A percentile compares a stretch with the other conserved stretches of the same genome.
phyloP scores from a whole-genome alignment of 2,888 invertebrate genomes.

The Drosophila phalerata region DNA sequence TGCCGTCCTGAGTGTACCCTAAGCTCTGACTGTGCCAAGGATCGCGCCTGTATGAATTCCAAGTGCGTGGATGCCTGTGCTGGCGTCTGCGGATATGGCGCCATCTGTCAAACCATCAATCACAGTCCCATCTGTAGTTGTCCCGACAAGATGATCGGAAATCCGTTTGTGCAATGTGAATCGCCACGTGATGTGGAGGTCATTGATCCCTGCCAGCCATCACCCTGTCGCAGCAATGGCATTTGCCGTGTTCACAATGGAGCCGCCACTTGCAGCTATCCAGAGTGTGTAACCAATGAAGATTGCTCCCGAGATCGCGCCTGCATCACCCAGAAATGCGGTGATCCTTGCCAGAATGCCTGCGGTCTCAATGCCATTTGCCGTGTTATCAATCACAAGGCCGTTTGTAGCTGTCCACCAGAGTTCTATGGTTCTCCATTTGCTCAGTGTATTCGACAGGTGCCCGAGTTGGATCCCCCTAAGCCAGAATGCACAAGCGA shows the following conservation, averaged over 20 bases:
- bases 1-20: slow-evolving; percentile 94
- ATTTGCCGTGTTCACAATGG: slow-evolving; percentile 91
- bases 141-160: slow-evolving; percentile 90
- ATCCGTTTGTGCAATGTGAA: slow-evolving; percentile 92
- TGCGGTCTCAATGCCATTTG: slow-evolving; percentile 94
- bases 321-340: slow-evolving; percentile 93
- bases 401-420: slow-evolving; percentile 93
- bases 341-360: slow-evolving; percentile 92
- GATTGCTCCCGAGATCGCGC: slow-evolving; percentile 93
- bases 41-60: slow-evolving; percentile 91
- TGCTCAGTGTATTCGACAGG: slow-evolving; percentile 89
- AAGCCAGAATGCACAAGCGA: slow-evolving; percentile 92
- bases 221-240: slow-evolving; percentile 93
- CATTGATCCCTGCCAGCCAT: slow-evolving; percentile 92
- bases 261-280: slow-evolving; percentile 91
- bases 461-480: slow-evolving; percentile 86
- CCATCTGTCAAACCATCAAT: slow-evolving; percentile 92
- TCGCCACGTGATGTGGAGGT: slow-evolving; percentile 82
- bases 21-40: slow-evolving; percentile 91
- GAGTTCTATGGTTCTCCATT: slow-evolving; percentile 92
- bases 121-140: slow-evolving; percentile 95
- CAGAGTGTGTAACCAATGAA: slow-evolving; percentile 95
- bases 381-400: slow-evolving; percentile 92
- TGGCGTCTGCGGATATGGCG: slow-evolving; percentile 92
- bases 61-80: slow-evolving; percentile 93